These are phyloP conservation scores for Leucopsar rothschildi DNA, from an alignment of 2,113 vertebrate genomes.

Conservation along the genomic window DNA sequence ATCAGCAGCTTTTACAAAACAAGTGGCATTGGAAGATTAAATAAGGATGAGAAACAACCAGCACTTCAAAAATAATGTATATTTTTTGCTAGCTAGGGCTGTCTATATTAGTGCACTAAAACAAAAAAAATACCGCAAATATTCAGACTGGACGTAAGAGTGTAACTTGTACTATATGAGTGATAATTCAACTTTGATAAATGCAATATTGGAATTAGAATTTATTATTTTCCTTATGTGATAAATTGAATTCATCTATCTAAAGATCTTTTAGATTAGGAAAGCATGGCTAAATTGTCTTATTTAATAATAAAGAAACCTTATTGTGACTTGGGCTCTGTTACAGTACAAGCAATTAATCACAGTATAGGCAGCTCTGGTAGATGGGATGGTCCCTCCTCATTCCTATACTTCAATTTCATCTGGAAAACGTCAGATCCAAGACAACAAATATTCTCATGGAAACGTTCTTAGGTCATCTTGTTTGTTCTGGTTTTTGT, in stretches of 20 bases:
- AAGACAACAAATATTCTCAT: not conserved
- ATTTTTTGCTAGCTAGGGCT: not conserved
- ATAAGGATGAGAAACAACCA: not conserved
- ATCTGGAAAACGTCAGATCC: not conserved
- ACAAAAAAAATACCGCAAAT: not conserved
- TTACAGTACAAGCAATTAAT: not conserved
- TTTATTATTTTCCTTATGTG: not conserved
- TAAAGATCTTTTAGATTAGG: not conserved
- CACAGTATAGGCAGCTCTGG: not conserved
- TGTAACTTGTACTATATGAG: not conserved
- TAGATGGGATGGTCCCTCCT: not conserved
- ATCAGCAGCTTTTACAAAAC: not conserved
- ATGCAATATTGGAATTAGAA: not conserved
- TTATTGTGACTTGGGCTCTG: not conserved
- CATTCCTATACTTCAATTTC: not conserved
- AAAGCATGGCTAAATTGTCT: not conserved
- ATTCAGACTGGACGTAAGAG: not conserved
- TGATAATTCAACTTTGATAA: not conserved
- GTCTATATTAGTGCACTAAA: not conserved
- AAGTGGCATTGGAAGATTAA: not conserved
- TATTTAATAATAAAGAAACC: not conserved
- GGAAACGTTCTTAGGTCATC: not conserved
- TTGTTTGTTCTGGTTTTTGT: not conserved
- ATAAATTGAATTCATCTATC: not conserved
- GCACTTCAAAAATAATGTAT: not conserved